phyloP scores from a whole-genome alignment of 2,797 vertebrate species.

The Bovichtus variegatus region DNA sequence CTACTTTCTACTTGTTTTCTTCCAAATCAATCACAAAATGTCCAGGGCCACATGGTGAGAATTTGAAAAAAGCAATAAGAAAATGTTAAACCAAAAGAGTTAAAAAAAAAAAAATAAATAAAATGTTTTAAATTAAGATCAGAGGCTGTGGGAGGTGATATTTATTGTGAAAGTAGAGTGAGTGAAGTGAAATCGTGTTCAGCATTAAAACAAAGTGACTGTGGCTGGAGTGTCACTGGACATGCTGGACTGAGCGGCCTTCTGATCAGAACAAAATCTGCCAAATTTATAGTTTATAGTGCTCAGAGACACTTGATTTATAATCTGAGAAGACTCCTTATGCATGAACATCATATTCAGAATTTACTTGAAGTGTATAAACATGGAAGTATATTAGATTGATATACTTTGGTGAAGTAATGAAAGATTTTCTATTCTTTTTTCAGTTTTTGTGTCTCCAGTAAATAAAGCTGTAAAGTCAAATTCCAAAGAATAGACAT shows the following conservation, averaged over 20 bases:
- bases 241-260: constrained; percentile 51
- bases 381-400: background rate
- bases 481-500: background rate
- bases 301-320: background rate
- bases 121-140: constrained; percentile 45
- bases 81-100: constrained; percentile 48
- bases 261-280: constrained; percentile 2
- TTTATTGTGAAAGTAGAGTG: constrained; percentile 56
- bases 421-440: background rate
- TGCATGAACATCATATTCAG: background rate
- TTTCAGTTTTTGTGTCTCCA: background rate
- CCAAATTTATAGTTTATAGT: background rate
- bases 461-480: background rate
- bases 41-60: constrained; percentile 32
- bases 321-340: background rate
- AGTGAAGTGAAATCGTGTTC: constrained; percentile 58
- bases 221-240: constrained; percentile 58
- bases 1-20: background rate
- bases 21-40: constrained; percentile 23
- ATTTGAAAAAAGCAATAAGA: constrained; percentile 22
- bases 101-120: constrained; percentile 2
- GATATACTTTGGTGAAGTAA: background rate
- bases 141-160: constrained; percentile 53
- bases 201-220: constrained; percentile 37
- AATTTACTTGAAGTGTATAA: background rate